phyloP scores from a whole-genome alignment of 2,113 vertebrate species.

The Charina bottae region DNA sequence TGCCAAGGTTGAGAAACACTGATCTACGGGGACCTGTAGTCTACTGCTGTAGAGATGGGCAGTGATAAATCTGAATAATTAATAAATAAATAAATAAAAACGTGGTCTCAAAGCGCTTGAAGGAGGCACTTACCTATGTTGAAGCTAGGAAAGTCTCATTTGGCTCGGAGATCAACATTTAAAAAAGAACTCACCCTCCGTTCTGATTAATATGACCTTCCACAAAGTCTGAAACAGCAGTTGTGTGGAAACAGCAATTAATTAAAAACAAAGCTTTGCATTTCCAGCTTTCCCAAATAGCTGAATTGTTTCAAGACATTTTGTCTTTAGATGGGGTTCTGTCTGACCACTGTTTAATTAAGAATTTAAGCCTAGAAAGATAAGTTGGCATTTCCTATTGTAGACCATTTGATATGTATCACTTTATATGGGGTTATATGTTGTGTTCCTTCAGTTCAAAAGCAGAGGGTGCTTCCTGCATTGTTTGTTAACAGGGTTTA shows the following conservation, averaged over 20 bases:
- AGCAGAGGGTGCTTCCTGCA: not conserved
- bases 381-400: not conserved
- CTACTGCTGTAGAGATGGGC: no score
- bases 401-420: not conserved
- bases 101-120: not conserved
- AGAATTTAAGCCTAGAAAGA: not conserved
- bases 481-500: not conserved
- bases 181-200: not conserved
- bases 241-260: not conserved
- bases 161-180: not conserved
- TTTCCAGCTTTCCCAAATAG: not conserved
- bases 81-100: no score
- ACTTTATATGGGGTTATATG: not conserved
- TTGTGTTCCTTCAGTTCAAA: not conserved
- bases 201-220: no score
- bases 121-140: not conserved
- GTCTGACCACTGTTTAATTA: not conserved
- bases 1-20: no score
- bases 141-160: not conserved
- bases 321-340: not conserved
- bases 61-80: no score
- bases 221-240: no score
- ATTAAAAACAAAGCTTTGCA: no score
- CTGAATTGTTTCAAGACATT: not conserved
- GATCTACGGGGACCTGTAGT: not conserved